phyloP scores from a whole-genome alignment of 1,140 invertebrate genomes.

The Apis florea region DNA sequence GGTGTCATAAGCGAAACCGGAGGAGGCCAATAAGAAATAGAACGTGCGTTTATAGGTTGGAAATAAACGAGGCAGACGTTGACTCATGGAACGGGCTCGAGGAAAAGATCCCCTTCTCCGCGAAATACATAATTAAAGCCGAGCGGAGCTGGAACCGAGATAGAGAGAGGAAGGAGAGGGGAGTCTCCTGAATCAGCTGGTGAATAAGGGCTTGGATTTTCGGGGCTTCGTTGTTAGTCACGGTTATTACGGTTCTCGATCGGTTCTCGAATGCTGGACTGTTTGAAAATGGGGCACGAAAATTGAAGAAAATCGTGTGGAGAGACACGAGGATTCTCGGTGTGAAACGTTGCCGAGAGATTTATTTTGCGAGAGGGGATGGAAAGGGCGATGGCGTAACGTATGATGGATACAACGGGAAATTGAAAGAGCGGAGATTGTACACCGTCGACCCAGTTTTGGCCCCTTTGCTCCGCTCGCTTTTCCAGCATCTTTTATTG shows the following conservation, averaged over 20 bases:
- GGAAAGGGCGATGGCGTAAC: too few relatives aligned
- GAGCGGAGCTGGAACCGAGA: not conserved
- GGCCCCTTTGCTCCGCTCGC: too few relatives aligned
- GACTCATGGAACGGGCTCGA: slow-evolving; percentile 54
- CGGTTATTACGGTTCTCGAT: slow-evolving; percentile 34
- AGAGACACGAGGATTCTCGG: not conserved
- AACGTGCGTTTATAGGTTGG: slow-evolving; percentile 10
- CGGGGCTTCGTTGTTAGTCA: slow-evolving; percentile 42
- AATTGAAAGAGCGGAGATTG: too few relatives aligned
- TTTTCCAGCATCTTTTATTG: too few relatives aligned
- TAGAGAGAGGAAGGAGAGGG: not conserved
- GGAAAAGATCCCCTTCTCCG: slow-evolving; percentile 31
- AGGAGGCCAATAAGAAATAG: slow-evolving; percentile 40
- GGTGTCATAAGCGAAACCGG: too few relatives aligned
- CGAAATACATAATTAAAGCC: slow-evolving; percentile 59
- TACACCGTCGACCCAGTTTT: too few relatives aligned
- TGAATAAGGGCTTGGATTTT: slow-evolving; percentile 48
- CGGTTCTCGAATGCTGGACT: not conserved
- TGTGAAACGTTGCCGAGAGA: too few relatives aligned
- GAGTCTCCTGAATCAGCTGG: slow-evolving; percentile 52
- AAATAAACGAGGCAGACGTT: slow-evolving; percentile 27
- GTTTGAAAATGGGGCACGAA: not conserved
- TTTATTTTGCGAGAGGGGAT: too few relatives aligned
- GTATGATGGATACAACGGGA: too few relatives aligned
- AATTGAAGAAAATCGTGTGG: not conserved